Conservation (phyloP, 1,140 invertebrate species). For the Aricia agestis region DNA sequence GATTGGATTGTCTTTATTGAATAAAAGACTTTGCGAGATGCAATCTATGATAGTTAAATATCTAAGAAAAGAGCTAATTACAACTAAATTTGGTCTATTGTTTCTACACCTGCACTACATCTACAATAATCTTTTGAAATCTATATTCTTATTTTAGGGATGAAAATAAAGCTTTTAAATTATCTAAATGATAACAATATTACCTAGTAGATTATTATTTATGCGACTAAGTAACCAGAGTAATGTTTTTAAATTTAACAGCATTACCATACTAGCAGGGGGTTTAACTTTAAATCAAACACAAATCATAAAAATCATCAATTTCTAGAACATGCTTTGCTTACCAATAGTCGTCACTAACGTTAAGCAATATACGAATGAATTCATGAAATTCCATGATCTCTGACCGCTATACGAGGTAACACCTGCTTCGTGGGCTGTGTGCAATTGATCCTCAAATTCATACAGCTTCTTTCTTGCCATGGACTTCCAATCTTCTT, state of each 20-base stretch:
- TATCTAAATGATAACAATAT: too few species aligned
- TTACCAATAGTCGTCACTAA: slow-evolving; percentile 96
- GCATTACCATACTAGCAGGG: background rate
- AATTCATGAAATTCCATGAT: slow-evolving; percentile 95
- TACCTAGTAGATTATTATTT: too few species aligned
- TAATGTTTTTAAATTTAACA: too few species aligned
- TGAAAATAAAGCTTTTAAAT: too few species aligned
- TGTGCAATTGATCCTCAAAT: slow-evolving; percentile 91
- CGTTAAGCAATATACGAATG: slow-evolving; percentile 93
- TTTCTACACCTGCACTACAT: too few species aligned
- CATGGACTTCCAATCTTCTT: slow-evolving; percentile 92
- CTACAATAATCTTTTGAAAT: too few species aligned
- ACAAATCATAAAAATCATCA: background rate
- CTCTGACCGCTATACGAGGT: slow-evolving; percentile 87
- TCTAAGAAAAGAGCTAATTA: too few species aligned
- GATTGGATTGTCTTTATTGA: background rate
- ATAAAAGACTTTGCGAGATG: background rate
- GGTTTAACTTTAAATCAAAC: background rate
- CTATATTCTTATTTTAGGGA: too few species aligned
- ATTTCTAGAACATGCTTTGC: slow-evolving; percentile 30
- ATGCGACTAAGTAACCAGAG: too few species aligned
- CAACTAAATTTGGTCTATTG: too few species aligned
- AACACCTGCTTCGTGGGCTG: slow-evolving; percentile 87
- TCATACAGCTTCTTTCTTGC: slow-evolving; percentile 87
- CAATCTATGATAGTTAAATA: too few species aligned